Conservation (phyloP, 2,113 vertebrate species). For the Lagenorhynchus albirostris region DNA sequence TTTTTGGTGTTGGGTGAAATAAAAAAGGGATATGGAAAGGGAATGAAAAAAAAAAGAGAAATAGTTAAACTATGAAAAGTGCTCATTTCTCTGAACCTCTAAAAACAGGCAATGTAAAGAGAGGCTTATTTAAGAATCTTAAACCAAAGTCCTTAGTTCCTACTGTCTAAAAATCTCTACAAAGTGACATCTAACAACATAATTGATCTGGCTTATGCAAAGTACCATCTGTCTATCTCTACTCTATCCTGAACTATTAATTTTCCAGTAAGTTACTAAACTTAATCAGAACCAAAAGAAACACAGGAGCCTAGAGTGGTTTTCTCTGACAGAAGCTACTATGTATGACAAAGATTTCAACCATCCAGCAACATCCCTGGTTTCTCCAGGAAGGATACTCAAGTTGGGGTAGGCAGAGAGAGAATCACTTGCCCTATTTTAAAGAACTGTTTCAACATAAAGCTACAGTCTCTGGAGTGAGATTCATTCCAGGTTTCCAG, state of each 20-base stretch:
- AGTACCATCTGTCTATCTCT: not conserved
- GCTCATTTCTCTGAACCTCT: constrained; percentile 59
- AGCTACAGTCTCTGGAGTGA: constrained; percentile 22
- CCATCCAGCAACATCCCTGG: not conserved
- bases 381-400: not conserved
- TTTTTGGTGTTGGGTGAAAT: constrained; percentile 66
- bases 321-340: not conserved
- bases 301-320: not conserved
- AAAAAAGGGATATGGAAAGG: constrained; percentile 39
- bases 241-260: not conserved
- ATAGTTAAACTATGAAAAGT: constrained; percentile 69
- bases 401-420: not conserved
- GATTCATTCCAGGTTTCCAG: constrained; percentile 30
- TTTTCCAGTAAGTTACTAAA: not conserved
- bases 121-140: constrained; percentile 15
- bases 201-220: not conserved
- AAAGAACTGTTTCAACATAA: constrained; percentile 40
- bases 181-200: not conserved
- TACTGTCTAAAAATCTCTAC: not conserved
- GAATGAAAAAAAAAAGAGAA: constrained; percentile 68
- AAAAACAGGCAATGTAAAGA: constrained; percentile 60
- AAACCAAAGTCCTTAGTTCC: not conserved
- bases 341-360: not conserved
- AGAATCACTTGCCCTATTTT: constrained; percentile 27
- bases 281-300: not conserved